Evolutionary conservation across 2,113 vertebrate species (phyloP), one percentile per base, ranked within the genome.

Genomic region (Anguilla japonica): DNA sequence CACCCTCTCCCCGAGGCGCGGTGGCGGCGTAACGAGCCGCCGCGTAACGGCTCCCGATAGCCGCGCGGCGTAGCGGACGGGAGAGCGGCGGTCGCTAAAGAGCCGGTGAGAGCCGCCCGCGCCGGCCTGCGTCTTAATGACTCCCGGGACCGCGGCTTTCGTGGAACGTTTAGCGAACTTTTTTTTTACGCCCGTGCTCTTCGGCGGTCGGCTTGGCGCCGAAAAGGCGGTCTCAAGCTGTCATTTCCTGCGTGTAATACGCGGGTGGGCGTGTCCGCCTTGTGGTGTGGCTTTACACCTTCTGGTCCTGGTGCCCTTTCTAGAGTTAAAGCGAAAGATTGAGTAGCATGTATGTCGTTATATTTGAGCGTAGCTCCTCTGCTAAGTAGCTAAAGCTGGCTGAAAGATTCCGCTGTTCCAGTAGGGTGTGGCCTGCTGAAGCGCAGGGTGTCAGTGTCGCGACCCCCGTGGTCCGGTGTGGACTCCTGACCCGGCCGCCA

Each of bases 41-140:
- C 84, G 15, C 56, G 46, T 53, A 34, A 9, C 9, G 71, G 86
- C 9, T 18, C 84, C 84, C n/a, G 88, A 50, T 39, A 34, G 40
- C 41, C 20, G 22, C 41, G 11, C n/a, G 2, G 26, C 5, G 20
- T 26, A 53, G 50, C 50, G 60, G 22, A 22, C 20, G 9, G 22
- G 5, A 26, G 18, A 26, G 18, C 60, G 5, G 20, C 60, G 20
- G 4, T 67, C 26, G 18, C 2, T 26, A 67, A 26, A 26, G 22
- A 67, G 3, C 4, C 2, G 60, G 18, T 26, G 22, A 22, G 18
- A 63, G 1, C 26, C 56, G 22, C 18, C 60, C 5, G 60, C 22
- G 20, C 60, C 60, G 26, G 16, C 2, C 60, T 67, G 60, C 3
- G 26, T 26, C 18, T 11, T 26, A 2, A 67, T 26, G 60, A 26